Evolutionary conservation across 1,140 invertebrate species (phyloP), one percentile per base, ranked within the genome.

Genomic region (Drosophila oshimai): DNA sequence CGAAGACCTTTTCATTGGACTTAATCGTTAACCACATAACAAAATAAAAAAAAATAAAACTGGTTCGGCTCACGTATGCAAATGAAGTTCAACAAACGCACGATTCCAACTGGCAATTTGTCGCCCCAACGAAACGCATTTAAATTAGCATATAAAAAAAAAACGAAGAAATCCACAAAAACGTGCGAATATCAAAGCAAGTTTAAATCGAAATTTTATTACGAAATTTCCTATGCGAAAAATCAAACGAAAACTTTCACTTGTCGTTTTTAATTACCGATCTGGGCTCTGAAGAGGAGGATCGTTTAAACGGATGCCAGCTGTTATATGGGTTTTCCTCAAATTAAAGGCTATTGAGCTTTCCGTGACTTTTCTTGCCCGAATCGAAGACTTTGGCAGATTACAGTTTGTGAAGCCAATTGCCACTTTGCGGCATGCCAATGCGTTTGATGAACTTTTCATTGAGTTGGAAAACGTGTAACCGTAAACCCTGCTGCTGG

Each of bases 381-480:
- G 13, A 53, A 37, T 53, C 24, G 44, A 42, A 53, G 50, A 22
- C 53, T 49, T 10, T 45, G 2, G 28, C 51, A 58, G 54, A 62
- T 62, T 62, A 34, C 10, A 60, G 54, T 13, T 62, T 26, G 28
- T 12, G 54, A 15, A 39, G 44, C 42, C 42, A 65, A 62, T 65
- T 64, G 58, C 58, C 62, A 50, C 62, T 67, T 67, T 42, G 57
- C 44, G 42, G 73, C 78, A 77, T 70, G 79, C 69, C 57, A 36
- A 39, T 41, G 69, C 74, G 78, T 78, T 84, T 84, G 78, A 84
- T 83, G 78, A 83, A 83, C 78, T 84, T 78, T 83, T 54, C 54
- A 49, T 39, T 61, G n/a, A 50, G 13, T 41, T 41, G 68, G 74
- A 45, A 81, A 77, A 58, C 74, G 60, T 74, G 60, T 62, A 77